A percentile compares a stretch with the other conserved stretches of the same genome.
These are phyloP conservation scores for Casuarius casuarius DNA, from an alignment of 2,113 vertebrate species.

Conservation along the genomic window DNA sequence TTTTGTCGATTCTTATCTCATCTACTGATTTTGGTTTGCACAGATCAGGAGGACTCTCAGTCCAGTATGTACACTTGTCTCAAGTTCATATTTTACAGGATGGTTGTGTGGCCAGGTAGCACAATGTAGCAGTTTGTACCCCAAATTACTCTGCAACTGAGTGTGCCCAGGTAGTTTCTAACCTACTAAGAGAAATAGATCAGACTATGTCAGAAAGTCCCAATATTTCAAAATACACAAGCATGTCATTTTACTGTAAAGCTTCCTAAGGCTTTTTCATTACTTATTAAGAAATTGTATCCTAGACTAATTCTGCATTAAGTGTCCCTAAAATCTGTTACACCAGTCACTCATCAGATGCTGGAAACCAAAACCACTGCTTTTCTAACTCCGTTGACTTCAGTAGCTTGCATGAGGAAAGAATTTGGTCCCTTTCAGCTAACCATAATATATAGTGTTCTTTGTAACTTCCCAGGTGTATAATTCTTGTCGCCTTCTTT, in stretches of 20 bases:
- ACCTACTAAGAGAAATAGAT: neutral
- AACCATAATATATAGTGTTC: neutral
- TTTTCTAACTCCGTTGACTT: neutral
- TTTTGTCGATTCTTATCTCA: neutral
- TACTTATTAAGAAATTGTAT: neutral
- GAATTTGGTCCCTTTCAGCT: neutral
- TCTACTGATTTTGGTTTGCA: neutral
- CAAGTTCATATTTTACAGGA: neutral
- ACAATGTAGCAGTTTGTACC: fast-evolving
- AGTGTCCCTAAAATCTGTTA: neutral
- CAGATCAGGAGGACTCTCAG: neutral
- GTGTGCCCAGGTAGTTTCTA: neutral
- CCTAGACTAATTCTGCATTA: neutral
- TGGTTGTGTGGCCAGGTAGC: neutral
- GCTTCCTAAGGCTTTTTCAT: neutral
- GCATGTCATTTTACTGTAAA: neutral
- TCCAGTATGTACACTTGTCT: neutral
- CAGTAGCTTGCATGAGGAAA: neutral
- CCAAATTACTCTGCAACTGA: neutral
- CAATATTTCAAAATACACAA: neutral
- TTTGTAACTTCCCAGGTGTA: neutral
- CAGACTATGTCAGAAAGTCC: neutral
- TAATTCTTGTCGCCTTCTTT: neutral
- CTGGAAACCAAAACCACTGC: neutral
- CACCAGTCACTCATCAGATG: neutral